Percentiles rank a stretch among this genome's conserved stretches.
These are phyloP conservation scores for Turnix velox DNA, from an alignment of 2,113 vertebrate genomes.

Conservation along the genomic window DNA sequence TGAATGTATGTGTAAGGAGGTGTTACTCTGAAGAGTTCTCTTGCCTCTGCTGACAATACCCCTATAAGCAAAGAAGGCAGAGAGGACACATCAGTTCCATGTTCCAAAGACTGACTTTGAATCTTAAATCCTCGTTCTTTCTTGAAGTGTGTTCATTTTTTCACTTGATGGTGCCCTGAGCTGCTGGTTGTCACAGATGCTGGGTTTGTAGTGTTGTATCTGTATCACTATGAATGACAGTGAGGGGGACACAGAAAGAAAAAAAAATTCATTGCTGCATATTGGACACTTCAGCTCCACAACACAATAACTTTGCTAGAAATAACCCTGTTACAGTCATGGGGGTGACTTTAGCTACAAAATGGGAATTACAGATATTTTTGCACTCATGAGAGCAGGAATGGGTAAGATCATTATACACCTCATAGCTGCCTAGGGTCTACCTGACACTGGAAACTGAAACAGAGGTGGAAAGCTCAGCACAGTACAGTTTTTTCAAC, in stretches of 20 bases:
- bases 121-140: neutral
- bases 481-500: neutral
- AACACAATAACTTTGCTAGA: neutral
- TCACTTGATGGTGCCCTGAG: neutral
- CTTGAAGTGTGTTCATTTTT: neutral
- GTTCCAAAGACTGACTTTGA: neutral
- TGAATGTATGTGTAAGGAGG: neutral
- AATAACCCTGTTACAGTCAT: neutral
- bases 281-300: neutral
- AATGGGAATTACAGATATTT: neutral
- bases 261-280: neutral
- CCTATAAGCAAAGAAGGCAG: too few relatives aligned
- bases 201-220: neutral
- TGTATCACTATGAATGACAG: neutral
- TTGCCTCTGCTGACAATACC: too few relatives aligned
- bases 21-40: neutral
- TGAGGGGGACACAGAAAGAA: neutral
- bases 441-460: neutral
- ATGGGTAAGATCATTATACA: neutral
- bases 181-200: neutral
- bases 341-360: neutral
- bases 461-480: neutral
- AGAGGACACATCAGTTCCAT: neutral
- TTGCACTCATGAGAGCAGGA: neutral
- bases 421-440: neutral